Percentiles rank a stretch among this genome's conserved stretches.
Evolutionary conservation across 2,113 vertebrate species (phyloP).

Genomic region (Eolophus roseicapilla): DNA sequence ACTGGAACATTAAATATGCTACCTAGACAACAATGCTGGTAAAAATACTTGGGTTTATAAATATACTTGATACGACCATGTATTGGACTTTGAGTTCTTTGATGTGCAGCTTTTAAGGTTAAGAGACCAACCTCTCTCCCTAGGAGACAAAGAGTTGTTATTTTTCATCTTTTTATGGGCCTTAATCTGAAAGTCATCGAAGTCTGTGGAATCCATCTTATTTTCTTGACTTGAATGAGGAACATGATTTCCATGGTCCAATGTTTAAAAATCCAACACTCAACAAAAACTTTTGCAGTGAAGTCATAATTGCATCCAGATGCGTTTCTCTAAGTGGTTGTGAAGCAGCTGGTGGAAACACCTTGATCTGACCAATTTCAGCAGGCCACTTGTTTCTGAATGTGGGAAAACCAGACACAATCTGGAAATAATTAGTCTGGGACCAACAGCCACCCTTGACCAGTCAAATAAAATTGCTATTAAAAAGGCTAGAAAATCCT

Average conservation of each 20-base stretch:
- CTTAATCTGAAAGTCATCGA: not conserved
- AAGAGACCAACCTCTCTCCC: not conserved
- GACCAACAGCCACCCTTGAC: not conserved
- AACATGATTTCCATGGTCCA: not conserved
- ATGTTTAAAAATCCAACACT: not conserved
- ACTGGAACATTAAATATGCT: not conserved
- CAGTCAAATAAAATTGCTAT: not conserved
- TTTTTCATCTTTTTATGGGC: not conserved
- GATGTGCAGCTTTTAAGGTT: not conserved
- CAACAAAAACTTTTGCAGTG: not conserved
- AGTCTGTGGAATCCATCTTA: not conserved
- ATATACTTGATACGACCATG: not conserved
- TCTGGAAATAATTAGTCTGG: slow-evolving; percentile 40
- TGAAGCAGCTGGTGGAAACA: slow-evolving; percentile 20
- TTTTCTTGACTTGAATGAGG: slow-evolving; percentile 13
- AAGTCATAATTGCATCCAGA: slow-evolving; percentile 41
- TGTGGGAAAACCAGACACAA: not conserved
- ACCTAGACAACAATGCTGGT: not conserved
- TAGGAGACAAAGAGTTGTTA: not conserved
- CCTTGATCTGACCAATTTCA: slow-evolving; percentile 30
- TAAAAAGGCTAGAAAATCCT: not conserved
- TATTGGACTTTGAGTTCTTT: not conserved
- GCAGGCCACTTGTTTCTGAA: not conserved
- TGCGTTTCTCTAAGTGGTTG: not conserved
- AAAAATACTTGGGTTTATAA: not conserved